Conservation (phyloP, 92 coral and sea anemone genomes). For the Nematostella vectensis region DNA sequence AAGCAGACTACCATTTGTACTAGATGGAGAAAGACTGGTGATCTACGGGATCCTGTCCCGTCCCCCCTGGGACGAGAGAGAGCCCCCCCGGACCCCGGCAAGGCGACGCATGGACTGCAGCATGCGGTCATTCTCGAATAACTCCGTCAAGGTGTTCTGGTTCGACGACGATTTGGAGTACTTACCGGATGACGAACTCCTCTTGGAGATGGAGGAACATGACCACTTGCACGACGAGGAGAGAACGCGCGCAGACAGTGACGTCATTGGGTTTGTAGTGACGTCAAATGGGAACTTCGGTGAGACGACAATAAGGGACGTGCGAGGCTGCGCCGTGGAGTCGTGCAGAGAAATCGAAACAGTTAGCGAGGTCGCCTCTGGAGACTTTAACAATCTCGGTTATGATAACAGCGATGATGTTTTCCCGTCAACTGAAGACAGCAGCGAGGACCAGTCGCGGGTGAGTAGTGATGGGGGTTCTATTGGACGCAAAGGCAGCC, state of each 20-base stretch:
- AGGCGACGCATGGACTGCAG: slow-evolving; percentile 59
- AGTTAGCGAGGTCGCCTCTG: slow-evolving; percentile 3
- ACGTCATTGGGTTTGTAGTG: slow-evolving; percentile 1
- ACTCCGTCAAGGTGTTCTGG: slow-evolving; percentile 94
- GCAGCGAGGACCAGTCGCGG: not conserved
- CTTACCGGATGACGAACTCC: slow-evolving; percentile 67
- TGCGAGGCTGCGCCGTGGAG: not conserved
- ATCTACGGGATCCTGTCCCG: slow-evolving; percentile 70
- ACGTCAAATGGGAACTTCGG: not conserved
- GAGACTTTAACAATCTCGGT: slow-evolving; percentile 24
- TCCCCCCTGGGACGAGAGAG: slow-evolving; percentile 64
- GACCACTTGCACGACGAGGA: slow-evolving; percentile 35
- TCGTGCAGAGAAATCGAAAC: not conserved
- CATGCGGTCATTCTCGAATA: slow-evolving; percentile 62
- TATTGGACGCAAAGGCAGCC: not conserved
- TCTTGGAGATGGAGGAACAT: slow-evolving; percentile 36
- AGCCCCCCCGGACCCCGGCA: slow-evolving; percentile 54
- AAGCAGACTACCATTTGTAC: slow-evolving; percentile 48
- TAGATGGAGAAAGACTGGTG: slow-evolving; percentile 60
- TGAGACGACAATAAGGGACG: not conserved
- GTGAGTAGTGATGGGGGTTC: not conserved
- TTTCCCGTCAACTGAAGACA: not conserved
- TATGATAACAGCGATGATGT: not conserved
- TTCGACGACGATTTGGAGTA: slow-evolving; percentile 91
- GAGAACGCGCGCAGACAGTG: slow-evolving; percentile 5